phyloP scores from a whole-genome alignment of 1,140 invertebrate species.

The Brachystomella parvula region DNA sequence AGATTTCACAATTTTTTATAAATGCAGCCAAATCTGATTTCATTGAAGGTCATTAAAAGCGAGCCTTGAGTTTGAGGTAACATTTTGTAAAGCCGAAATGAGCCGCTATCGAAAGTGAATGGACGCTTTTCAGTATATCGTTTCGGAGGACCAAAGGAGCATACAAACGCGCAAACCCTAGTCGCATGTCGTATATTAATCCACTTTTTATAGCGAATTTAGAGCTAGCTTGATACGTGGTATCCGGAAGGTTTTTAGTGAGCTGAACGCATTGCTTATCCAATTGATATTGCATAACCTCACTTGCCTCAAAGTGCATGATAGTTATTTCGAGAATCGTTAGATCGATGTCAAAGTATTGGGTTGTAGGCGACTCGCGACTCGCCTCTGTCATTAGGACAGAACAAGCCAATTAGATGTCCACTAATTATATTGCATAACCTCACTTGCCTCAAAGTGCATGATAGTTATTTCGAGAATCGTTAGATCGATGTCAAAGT shows the following conservation, averaged over 20 bases:
- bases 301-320: neutral
- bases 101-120: neutral
- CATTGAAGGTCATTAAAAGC: neutral
- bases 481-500: too few relatives aligned
- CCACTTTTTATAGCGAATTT: neutral
- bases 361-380: too few relatives aligned
- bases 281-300: neutral
- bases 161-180: neutral
- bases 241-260: neutral
- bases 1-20: neutral
- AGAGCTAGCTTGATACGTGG: neutral
- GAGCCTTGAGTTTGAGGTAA: neutral
- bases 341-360: too few relatives aligned
- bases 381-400: too few relatives aligned
- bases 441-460: too few relatives aligned
- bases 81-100: neutral
- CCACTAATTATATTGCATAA: too few relatives aligned
- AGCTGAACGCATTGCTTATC: neutral
- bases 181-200: neutral
- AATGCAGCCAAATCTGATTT: neutral
- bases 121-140: neutral
- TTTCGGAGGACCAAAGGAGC: neutral
- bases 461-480: too few relatives aligned
- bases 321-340: neutral
- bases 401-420: too few relatives aligned